phyloP scores from a whole-genome alignment of 2,888 invertebrate genomes.

The Junonia oenone region DNA sequence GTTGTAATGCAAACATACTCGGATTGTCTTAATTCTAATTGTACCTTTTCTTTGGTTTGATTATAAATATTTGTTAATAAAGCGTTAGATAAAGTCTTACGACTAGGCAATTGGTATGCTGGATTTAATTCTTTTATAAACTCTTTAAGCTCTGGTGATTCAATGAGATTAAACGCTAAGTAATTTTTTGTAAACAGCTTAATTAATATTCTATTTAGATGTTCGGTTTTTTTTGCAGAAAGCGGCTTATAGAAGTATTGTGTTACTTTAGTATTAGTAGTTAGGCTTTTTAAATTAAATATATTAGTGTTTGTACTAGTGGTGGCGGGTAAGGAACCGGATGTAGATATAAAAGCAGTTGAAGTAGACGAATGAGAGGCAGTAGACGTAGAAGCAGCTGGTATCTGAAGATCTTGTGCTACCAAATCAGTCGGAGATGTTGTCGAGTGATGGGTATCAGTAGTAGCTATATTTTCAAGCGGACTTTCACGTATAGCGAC shows the following conservation, averaged over 20 bases:
- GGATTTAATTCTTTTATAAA: constrained; percentile 17
- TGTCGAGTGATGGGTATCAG: no score
- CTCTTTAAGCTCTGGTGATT: constrained; percentile 11
- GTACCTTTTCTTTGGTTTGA: constrained; percentile 9
- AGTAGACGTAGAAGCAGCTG: no score
- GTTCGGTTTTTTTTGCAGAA: neutral
- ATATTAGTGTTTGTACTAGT: no score
- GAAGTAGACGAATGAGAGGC: no score
- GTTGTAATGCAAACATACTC: constrained; percentile 23
- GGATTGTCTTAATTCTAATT: constrained; percentile 15
- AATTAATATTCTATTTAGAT: constrained; percentile 1
- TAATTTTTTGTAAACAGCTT: constrained; percentile 16
- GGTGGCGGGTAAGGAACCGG: neutral
- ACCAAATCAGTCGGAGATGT: no score
- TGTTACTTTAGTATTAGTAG: no score
- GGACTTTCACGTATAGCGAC: no score
- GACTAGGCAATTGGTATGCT: constrained; percentile 13
- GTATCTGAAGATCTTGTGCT: no score
- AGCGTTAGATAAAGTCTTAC: constrained; percentile 18
- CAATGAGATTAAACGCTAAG: constrained; percentile 4
- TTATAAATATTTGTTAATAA: constrained; percentile 10
- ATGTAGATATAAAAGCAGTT: no score
- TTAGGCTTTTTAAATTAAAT: no score
- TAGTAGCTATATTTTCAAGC: no score
- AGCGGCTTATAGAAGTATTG: no score